Evolutionary conservation across 1,140 invertebrate species (phyloP).

Genomic region (Tetramorium parvispinum): DNA sequence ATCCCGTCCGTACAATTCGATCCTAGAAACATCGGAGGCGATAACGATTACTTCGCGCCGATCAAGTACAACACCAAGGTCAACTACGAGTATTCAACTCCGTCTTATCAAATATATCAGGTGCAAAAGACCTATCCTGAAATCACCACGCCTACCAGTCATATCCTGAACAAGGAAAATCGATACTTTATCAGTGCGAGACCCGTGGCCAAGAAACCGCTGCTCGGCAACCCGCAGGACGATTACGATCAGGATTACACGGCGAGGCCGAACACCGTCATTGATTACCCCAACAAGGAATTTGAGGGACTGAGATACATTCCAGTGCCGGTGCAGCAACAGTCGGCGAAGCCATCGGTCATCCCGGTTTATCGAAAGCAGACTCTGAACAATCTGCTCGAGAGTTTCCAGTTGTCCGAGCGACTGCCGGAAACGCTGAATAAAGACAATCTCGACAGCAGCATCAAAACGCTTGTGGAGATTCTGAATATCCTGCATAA

Average conservation of each 20-base stretch:
- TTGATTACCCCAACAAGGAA: conserved; percentile 73
- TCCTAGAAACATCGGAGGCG: conserved; percentile 77
- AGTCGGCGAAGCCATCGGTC: neutral
- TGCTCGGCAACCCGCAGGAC: conserved; percentile 44
- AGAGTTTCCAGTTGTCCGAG: conserved; percentile 90
- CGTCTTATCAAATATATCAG: conserved; percentile 49
- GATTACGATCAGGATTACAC: conserved; percentile 77
- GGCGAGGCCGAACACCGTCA: conserved; percentile 48
- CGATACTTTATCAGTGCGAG: conserved; percentile 69
- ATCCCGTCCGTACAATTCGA: conserved; percentile 83
- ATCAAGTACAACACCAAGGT: conserved; percentile 77
- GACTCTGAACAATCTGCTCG: conserved; percentile 79
- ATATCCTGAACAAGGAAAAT: conserved; percentile 58
- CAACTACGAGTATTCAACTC: conserved; percentile 68
- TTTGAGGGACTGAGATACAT: conserved; percentile 77
- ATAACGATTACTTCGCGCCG: conserved; percentile 81
- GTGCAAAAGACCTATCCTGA: conserved; percentile 55
- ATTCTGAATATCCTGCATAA: conserved; percentile 89
- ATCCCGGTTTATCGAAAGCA: conserved; percentile 42
- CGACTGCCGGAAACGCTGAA: conserved; percentile 90
- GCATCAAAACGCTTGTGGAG: conserved; percentile 91
- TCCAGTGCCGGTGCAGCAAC: neutral
- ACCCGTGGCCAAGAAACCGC: conserved; percentile 67
- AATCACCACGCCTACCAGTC: conserved; percentile 52
- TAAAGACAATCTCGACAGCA: conserved; percentile 91